Percentiles rank a stretch among this genome's conserved stretches.
Evolutionary conservation across 64 coral and sea anemone genomes (phyloP).

Genomic region (Porites australiensis): DNA sequence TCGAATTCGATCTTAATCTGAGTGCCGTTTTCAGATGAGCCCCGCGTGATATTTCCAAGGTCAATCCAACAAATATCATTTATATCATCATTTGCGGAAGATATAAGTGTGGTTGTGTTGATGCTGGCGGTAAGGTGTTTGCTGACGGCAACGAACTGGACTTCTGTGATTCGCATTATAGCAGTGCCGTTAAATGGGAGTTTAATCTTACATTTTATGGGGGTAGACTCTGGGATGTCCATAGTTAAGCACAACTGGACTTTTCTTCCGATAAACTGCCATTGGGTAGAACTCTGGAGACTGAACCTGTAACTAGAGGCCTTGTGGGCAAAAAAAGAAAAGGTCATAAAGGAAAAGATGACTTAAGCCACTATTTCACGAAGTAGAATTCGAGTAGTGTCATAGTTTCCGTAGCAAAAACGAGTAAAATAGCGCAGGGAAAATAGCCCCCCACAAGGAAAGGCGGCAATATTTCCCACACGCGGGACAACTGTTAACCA

Average conservation of each 20-base stretch:
- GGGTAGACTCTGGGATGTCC: conserved; percentile 55
- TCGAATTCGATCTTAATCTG: conserved; percentile 59
- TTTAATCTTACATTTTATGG: conserved; percentile 42
- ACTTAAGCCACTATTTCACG: too few species aligned
- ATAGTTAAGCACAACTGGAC: conserved; percentile 37
- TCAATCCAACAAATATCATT: conserved; percentile 64
- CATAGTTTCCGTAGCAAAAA: too few species aligned
- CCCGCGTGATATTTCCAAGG: conserved; percentile 52
- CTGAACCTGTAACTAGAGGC: conserved; percentile 55
- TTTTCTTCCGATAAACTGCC: conserved; percentile 36
- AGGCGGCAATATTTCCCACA: too few species aligned
- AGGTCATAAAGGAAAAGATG: too few species aligned
- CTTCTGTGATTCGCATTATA: conserved; percentile 39
- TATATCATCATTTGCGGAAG: conserved; percentile 55
- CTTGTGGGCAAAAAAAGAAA: neutral
- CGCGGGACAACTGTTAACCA: too few species aligned
- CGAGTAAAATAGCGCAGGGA: too few species aligned
- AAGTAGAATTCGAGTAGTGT: too few species aligned
- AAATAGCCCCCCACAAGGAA: too few species aligned
- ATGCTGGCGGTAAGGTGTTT: conserved; percentile 17
- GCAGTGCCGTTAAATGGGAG: conserved; percentile 33
- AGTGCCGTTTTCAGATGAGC: conserved; percentile 2
- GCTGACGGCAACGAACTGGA: conserved; percentile 12
- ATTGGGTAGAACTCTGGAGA: conserved; percentile 31
- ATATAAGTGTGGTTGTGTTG: conserved; percentile 27